Percentiles rank a stretch among this genome's conserved stretches.
These are phyloP conservation scores for Hermatobates lingyangjiaoensis DNA, from an alignment of 1,140 invertebrate species.

Conservation along the genomic window DNA sequence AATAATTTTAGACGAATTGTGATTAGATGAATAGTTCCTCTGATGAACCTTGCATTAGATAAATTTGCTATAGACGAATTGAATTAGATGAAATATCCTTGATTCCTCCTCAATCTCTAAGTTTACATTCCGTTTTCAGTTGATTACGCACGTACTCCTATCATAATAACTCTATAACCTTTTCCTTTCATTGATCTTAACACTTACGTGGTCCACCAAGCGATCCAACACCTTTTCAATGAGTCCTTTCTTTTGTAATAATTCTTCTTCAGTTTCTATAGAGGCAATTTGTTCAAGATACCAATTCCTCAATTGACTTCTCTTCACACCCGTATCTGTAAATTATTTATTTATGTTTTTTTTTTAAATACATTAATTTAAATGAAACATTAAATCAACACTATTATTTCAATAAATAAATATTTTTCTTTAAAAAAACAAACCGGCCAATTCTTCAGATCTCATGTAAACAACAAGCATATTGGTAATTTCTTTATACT, in stretches of 20 bases:
- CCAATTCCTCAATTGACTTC: conserved; percentile 80
- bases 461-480: conserved; percentile 80
- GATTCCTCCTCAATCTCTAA: no score
- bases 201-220: conserved; percentile 74
- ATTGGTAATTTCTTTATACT: conserved; percentile 84
- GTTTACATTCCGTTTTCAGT: no score
- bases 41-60: no score
- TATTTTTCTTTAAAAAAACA: conserved; percentile 4
- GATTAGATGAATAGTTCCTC: no score
- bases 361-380: not conserved
- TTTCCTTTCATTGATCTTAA: no score
- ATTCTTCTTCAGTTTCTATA: conserved; percentile 68
- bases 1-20: no score
- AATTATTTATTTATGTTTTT: conserved; percentile 10
- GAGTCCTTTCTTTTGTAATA: conserved; percentile 70
- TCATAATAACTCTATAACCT: no score
- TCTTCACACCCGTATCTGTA: conserved; percentile 40
- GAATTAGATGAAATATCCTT: no score
- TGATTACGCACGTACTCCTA: no score
- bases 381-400: not conserved
- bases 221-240: conserved; percentile 93
- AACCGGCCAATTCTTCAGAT: conserved; percentile 55
- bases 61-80: no score
- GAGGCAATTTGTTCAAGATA: conserved; percentile 80
- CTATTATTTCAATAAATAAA: not conserved